phyloP scores from a whole-genome alignment of 37 sponge, comb jelly and placozoan genomes.

The Axinella damicornis region DNA sequence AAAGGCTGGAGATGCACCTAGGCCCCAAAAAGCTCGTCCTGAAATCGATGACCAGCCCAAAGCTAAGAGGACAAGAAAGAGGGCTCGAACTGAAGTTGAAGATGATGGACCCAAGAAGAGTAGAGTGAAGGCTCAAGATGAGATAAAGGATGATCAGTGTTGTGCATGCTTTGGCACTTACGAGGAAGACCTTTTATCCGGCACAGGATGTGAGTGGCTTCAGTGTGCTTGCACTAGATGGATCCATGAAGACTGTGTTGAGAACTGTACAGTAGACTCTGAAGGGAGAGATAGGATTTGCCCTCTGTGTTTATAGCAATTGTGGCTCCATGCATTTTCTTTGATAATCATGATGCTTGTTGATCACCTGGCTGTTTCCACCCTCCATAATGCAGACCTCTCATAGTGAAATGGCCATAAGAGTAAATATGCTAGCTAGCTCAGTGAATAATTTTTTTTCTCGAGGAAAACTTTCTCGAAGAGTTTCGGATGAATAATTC shows the following conservation, averaged over 20 bases:
- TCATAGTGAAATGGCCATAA: too few relatives aligned
- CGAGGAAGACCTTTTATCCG: slow-evolving; percentile 24
- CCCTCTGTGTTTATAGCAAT: slow-evolving; percentile 1
- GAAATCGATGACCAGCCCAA: too few relatives aligned
- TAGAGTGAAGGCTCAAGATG: neutral
- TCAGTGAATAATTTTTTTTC: too few relatives aligned
- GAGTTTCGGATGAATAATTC: too few relatives aligned
- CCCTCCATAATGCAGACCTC: too few relatives aligned
- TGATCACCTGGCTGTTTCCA: too few relatives aligned
- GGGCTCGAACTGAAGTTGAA: too few relatives aligned
- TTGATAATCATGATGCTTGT: too few relatives aligned
- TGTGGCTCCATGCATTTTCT: neutral
- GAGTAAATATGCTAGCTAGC: too few relatives aligned
- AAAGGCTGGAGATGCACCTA: neutral
- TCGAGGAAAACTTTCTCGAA: too few relatives aligned
- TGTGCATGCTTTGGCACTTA: slow-evolving; percentile 29
- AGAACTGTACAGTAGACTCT: neutral
- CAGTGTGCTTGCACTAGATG: slow-evolving; percentile 43
- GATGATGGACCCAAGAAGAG: neutral
- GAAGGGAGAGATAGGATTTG: neutral
- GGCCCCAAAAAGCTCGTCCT: neutral
- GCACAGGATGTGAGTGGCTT: slow-evolving; percentile 42
- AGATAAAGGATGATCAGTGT: neutral
- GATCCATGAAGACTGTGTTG: slow-evolving; percentile 58
- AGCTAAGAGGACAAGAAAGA: too few relatives aligned